A percentile compares a stretch with the other conserved stretches of the same genome.
These are phyloP conservation scores for Epicampocera succincta DNA, from an alignment of 2,888 invertebrate species.

Conservation along the genomic window DNA sequence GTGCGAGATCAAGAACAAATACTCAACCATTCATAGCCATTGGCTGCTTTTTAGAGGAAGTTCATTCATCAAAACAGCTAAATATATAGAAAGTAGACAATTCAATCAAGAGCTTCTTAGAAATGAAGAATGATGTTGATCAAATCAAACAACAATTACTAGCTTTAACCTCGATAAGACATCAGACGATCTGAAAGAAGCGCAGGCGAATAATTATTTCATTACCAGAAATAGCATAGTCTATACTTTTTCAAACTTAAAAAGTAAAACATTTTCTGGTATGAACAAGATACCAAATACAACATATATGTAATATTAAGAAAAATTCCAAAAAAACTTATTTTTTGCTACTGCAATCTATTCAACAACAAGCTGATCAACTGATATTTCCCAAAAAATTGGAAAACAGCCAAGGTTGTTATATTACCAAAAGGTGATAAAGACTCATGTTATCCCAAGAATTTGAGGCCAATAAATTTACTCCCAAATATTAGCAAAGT, in stretches of 20 bases:
- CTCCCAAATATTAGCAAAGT: no score
- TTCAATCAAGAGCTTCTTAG: slow-evolving; percentile 3
- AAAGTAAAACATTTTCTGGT: slow-evolving; percentile 1
- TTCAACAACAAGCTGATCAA: not conserved
- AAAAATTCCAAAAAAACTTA: not conserved
- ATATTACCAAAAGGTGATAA: slow-evolving; percentile 15
- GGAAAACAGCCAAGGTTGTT: slow-evolving; percentile 18
- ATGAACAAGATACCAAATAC: slow-evolving; percentile 26
- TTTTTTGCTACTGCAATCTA: not conserved
- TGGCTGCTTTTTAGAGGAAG: not conserved
- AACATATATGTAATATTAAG: not conserved
- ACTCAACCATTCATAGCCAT: slow-evolving; percentile 10
- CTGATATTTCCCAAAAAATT: not conserved
- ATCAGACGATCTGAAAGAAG: slow-evolving; percentile 9
- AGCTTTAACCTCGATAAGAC: not conserved
- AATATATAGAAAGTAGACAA: not conserved
- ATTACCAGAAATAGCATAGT: slow-evolving; percentile 2
- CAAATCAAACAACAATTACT: slow-evolving; percentile 17
- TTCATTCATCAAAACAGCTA: slow-evolving; percentile 8
- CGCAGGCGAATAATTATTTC: slow-evolving; percentile 11
- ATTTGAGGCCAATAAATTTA: not conserved
- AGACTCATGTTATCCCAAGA: slow-evolving; percentile 9
- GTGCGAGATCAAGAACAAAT: slow-evolving; percentile 19
- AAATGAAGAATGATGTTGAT: not conserved
- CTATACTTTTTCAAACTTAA: slow-evolving; percentile 16